Conservation (phyloP, 2,113 vertebrate species). For the Meles meles region DNA sequence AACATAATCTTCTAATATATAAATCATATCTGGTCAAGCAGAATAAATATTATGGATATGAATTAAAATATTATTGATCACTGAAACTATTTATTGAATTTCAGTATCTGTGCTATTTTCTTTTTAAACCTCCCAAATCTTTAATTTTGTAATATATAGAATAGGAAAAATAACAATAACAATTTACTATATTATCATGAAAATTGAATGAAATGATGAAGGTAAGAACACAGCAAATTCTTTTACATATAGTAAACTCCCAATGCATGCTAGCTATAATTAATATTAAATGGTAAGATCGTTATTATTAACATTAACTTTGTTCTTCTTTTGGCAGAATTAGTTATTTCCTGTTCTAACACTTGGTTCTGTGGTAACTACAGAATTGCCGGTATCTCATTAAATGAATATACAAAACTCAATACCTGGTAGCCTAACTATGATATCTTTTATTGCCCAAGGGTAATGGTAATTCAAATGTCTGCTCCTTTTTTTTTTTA, state of each 20-base stretch:
- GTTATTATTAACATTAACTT: neutral
- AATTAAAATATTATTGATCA: neutral
- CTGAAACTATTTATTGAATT: neutral
- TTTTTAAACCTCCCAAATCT: neutral
- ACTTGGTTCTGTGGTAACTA: neutral
- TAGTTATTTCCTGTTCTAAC: neutral
- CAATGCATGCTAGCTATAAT: neutral
- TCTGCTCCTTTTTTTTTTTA: neutral
- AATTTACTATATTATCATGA: neutral
- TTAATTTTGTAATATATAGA: neutral
- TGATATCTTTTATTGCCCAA: neutral
- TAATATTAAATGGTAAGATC: neutral
- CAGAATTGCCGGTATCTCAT: neutral
- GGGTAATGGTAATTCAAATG: neutral
- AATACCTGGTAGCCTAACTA: neutral
- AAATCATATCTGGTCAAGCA: neutral
- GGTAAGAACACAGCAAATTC: neutral
- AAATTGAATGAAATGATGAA: neutral
- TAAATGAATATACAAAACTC: neutral
- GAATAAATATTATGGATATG: neutral
- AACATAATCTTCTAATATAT: neutral
- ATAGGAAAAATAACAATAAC: neutral
- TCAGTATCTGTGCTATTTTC: neutral
- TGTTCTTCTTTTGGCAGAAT: neutral
- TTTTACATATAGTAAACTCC: neutral